Evolutionary conservation across 2,888 invertebrate species (phyloP), one percentile per base, ranked within the genome.

Genomic region (Seira sanloemensis): DNA sequence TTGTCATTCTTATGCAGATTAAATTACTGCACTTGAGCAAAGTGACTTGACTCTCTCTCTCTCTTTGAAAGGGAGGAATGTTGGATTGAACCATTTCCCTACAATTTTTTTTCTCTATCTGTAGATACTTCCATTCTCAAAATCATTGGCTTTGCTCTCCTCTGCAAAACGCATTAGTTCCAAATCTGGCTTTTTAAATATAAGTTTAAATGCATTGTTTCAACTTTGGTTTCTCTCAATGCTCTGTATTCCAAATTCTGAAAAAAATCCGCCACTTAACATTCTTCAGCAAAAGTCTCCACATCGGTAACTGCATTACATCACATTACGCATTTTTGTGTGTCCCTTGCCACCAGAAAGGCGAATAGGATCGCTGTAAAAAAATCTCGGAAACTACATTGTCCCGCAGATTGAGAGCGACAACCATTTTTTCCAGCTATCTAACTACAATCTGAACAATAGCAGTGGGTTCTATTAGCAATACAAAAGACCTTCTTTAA

Each of bases 1-100:
- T 78, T 83, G 83, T 83, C 83, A 83, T 83, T 83, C 73, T 83
- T 83, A 83, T 83, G 83, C 67, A 83, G 83, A 83, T 83, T 83
- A 83, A 83, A 83, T 83, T 83, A 83, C 83, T 73, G 74, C 37
- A 67, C 68, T 26, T 54, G 9, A n/a, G n/a, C n/a, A n/a, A n/a
- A n/a, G n/a, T n/a, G n/a, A n/a, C n/a, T n/a, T n/a, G n/a, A n/a
- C n/a, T n/a, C n/a, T n/a, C n/a, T n/a, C n/a, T n/a, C n/a, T n/a
- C n/a, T n/a, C n/a, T n/a, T n/a, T n/a, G n/a, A n/a, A n/a, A n/a
- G n/a, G n/a, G n/a, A n/a, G n/a, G n/a, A n/a, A n/a, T n/a, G n/a
- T n/a, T n/a, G n/a, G n/a, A n/a, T n/a, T n/a, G n/a, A n/a, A n/a
- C n/a, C n/a, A n/a, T n/a, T n/a, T n/a, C n/a, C n/a, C n/a, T n/a